Evolutionary conservation across 2,113 vertebrate genomes (phyloP).

Genomic region (Elaphurus davidianus): DNA sequence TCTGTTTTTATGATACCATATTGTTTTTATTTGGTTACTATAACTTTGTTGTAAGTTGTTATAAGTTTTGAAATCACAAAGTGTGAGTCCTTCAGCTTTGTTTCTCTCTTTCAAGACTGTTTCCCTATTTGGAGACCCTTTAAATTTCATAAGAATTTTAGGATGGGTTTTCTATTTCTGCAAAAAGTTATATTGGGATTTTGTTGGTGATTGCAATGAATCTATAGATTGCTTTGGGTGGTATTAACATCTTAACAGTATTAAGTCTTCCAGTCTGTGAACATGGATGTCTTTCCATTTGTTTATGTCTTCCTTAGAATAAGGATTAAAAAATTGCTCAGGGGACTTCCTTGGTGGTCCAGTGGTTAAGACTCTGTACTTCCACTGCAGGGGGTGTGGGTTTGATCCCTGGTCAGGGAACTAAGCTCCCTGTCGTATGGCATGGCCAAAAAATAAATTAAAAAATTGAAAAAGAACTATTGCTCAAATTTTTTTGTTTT

Average conservation of each 20-base stretch:
- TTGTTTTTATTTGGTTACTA: neutral
- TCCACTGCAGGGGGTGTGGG: neutral
- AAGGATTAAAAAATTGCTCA: neutral
- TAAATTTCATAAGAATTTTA: neutral
- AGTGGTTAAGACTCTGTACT: neutral
- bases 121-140: neutral
- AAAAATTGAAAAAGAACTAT: neutral
- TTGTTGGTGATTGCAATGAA: neutral
- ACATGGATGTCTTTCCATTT: neutral
- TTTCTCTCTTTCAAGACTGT: neutral
- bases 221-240: neutral
- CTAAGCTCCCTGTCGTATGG: neutral
- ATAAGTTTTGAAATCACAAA: neutral
- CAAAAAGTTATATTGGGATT: neutral
- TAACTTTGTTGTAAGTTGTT: neutral
- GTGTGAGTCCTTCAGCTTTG: neutral
- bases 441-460: neutral
- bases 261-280: neutral
- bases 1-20: neutral
- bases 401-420: neutral
- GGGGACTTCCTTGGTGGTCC: neutral
- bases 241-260: neutral
- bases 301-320: neutral
- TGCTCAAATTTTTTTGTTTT: neutral
- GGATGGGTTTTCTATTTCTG: neutral